A percentile compares a stretch with the other conserved stretches of the same genome.
phyloP scores from a whole-genome alignment of 2,113 vertebrate species.

The Pandion haliaetus region DNA sequence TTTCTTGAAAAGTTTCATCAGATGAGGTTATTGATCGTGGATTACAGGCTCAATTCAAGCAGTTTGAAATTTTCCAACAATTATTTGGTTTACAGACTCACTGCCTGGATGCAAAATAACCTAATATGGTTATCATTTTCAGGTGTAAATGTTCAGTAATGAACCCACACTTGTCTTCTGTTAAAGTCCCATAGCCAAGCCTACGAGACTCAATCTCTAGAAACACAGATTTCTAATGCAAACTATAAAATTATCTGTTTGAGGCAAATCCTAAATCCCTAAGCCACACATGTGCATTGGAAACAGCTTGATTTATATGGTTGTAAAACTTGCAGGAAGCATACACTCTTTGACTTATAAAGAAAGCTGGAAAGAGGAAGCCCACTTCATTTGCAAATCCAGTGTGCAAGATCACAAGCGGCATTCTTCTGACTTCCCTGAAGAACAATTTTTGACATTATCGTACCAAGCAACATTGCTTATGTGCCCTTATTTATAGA shows the following conservation, averaged over 20 bases:
- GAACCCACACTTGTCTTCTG: neutral
- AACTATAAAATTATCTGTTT: neutral
- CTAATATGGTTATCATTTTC: neutral
- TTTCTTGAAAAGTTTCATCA: neutral
- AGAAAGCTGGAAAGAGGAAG: neutral
- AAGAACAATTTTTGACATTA: neutral
- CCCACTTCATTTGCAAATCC: neutral
- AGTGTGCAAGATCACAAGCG: rapidly evolving
- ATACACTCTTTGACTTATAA: neutral
- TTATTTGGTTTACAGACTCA: neutral
- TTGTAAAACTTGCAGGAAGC: neutral
- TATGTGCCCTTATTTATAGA: neutral
- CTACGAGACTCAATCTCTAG: neutral
- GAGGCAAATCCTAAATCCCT: neutral
- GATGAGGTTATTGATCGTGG: neutral
- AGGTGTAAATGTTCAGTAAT: neutral
- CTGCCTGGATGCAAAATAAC: neutral
- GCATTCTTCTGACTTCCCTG: neutral
- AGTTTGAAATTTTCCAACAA: neutral
- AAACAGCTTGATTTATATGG: neutral
- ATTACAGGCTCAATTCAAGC: neutral
- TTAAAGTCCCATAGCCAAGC: neutral
- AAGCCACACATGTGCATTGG: neutral
- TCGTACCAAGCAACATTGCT: rapidly evolving
- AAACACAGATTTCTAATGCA: neutral